Base-by-base conservation (phyloP, 2,888 invertebrate species). In the Harpalus rubripes region DNA sequence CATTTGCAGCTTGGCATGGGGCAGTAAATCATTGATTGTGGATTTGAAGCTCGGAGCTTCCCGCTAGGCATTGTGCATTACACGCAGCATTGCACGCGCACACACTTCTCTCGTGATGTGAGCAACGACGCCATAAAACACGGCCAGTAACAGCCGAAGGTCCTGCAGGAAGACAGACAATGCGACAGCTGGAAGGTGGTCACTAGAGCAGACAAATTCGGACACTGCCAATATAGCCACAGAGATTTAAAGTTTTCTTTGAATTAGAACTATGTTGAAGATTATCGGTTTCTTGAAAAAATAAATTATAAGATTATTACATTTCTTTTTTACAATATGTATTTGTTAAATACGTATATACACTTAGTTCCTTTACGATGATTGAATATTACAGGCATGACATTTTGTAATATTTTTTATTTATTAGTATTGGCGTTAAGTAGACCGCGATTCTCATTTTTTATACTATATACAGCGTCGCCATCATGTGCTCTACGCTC, bases 11-110 rank as follows among this genome's bases (percentile, higher is more conserved):
- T 26, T 59, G 59, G 32, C 41, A 32, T 15, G 12, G 12, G 32
- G 63, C 56, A 81, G 44, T 81, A 81, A 81, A 81, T 81, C 81
- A 81, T 56, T 65, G 65, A 68, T 81, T 81, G 81, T 81, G 26
- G 65, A 26, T 12, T 26, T 58, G 26, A 18, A 7, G 58, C 56
- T 58, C 56, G 41, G 82, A 72, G 52, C 56, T 59, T 56, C 88
- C 87, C 86, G 86, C 87, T 86, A 87, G 86, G 85, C 86, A 86
- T 86, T 85, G 87, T 88, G 89, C 90, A 90, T 90, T 90, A 90
- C 89, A 90, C 89, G 90, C 89, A 89, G 89, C 89, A 90, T 90
- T 90, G 90, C 89, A 88, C 90, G 89, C 88, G 88, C 84, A 58
- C 85, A 87, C 87, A 87, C 88, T 88, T 89, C 87, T 88, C 89